Base-by-base conservation (phyloP, 2,113 vertebrate species). In the Dinomys branickii region DNA sequence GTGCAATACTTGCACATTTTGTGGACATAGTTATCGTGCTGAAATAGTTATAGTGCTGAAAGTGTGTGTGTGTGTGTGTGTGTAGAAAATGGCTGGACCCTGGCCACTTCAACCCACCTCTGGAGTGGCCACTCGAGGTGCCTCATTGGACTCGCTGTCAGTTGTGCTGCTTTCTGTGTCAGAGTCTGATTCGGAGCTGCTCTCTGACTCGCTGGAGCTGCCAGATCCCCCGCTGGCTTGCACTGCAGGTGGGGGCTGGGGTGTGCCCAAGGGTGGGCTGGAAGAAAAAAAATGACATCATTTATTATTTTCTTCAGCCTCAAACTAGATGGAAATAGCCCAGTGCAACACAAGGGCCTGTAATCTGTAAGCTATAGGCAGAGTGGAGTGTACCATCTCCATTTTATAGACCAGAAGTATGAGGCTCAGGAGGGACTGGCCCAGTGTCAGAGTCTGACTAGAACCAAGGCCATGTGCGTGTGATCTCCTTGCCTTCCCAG, bases 131-230 rank as follows among this genome's bases (percentile, higher is more conserved):
- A 98, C 99, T 59, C 99, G 99, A 0, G 99, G 99, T 12, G 99
- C 98, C 96, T 99, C 98, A 83, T 99, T 99, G 98, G 99, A 99
- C 96, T 99, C 99, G 17, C 99, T 99, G 98, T 99, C 99, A 1
- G 99, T 99, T 97, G 99, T 99, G 98, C 99, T 99, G 98, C 99
- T 99, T 98, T 99, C 99, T 0, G 99, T 99, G 94, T 99, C 99
- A 0, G 99, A 99, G 98, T 99, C 99, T 0, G 99, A 99, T 98
- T 99, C 99, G 0, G 99, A 99, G 98, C 99, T 99, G 99, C 99
- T 99, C 97, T 99, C 99, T 0, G 99, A 99, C 97, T 99, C 99
- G 9, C 99, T 99, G 98, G 99, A 99, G 98, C 99, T 99, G 94
- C 99, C 99, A 0, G 99, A 99, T 1, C 98, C 99, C 0, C 99